Evolutionary conservation across 2,113 vertebrate species (phyloP).

Genomic region (Formicarius rufipectus): DNA sequence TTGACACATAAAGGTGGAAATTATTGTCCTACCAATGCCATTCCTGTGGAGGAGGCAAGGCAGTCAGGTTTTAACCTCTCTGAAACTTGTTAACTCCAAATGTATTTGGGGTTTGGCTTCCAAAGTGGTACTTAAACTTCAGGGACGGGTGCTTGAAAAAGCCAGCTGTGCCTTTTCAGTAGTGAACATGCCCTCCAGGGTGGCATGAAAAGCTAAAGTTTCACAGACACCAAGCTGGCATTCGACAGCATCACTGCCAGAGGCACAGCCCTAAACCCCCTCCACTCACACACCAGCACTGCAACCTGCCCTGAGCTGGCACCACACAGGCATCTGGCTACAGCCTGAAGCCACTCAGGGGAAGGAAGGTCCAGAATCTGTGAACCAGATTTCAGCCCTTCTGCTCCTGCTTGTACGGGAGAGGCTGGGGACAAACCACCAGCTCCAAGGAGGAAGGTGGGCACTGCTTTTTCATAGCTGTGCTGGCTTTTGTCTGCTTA

Average conservation of each 20-base stretch:
- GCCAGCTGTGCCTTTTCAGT: not conserved
- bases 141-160: not conserved
- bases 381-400: not conserved
- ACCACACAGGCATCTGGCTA: fast-evolving
- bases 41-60: not conserved
- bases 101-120: not conserved
- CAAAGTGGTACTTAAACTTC: not conserved
- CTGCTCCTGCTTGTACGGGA: not conserved
- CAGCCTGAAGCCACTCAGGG: not conserved
- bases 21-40: not conserved
- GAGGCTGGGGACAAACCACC: not conserved
- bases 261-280: not conserved
- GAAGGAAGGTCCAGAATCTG: not conserved
- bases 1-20: not conserved
- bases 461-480: not conserved
- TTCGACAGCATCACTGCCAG: not conserved
- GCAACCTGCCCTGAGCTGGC: not conserved
- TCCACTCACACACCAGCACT: not conserved
- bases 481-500: not conserved
- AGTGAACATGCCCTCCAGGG: not conserved
- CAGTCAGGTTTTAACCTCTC: not conserved
- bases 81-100: not conserved
- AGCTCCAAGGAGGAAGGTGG: not conserved
- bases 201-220: not conserved
- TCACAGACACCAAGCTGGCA: not conserved